These are phyloP conservation scores for Drosophila orena DNA, from an alignment of 1,140 invertebrate genomes.

Conservation along the genomic window DNA sequence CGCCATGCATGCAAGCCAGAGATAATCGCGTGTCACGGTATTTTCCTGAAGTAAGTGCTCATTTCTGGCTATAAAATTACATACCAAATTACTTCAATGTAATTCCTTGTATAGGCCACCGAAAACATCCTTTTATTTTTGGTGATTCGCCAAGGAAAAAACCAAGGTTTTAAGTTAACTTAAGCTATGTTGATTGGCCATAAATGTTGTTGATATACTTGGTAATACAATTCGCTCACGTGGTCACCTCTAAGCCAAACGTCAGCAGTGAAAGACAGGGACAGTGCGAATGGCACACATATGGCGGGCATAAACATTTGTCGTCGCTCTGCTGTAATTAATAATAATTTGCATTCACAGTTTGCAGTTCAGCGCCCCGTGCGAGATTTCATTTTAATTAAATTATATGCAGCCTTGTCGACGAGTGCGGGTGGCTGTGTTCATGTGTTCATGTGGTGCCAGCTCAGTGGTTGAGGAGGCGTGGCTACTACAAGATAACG, in stretches of 20 bases:
- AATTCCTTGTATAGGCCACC: too few species aligned
- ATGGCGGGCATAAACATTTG: conserved; percentile 47
- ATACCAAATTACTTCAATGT: too few species aligned
- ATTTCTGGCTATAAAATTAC: too few species aligned
- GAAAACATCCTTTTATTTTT: too few species aligned
- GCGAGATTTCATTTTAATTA: conserved; percentile 51
- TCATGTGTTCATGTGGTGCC: conserved; percentile 8
- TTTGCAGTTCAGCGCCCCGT: conserved; percentile 50
- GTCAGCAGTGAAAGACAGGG: neutral
- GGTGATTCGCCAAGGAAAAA: too few species aligned
- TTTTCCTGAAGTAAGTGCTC: too few species aligned
- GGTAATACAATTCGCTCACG: neutral
- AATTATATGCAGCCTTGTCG: conserved; percentile 44
- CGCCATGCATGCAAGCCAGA: neutral
- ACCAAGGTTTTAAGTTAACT: too few species aligned
- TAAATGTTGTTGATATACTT: too few species aligned
- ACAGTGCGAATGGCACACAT: conserved; percentile 35
- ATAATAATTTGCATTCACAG: conserved; percentile 56
- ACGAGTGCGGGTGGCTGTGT: conserved; percentile 5
- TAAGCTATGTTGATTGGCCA: too few species aligned
- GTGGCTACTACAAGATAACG: conserved; percentile 52
- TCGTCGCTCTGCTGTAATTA: conserved; percentile 50
- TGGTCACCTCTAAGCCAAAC: neutral
- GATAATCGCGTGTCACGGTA: neutral
- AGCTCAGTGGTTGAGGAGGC: conserved; percentile 28